Base-by-base conservation (phyloP, 2,888 invertebrate genomes). In the Athalia circularis region DNA sequence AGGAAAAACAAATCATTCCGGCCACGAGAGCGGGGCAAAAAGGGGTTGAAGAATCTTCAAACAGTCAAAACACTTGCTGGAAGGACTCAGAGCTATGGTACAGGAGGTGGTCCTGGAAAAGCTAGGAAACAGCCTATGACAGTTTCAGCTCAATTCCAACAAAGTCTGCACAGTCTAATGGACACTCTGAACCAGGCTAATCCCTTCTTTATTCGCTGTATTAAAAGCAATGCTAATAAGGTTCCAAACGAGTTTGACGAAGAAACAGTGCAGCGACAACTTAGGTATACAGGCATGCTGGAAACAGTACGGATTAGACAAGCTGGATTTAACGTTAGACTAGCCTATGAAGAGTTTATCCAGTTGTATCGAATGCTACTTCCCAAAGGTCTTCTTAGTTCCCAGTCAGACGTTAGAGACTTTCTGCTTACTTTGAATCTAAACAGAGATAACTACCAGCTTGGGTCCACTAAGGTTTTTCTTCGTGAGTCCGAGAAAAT, bases 261-360 rank as follows among this genome's bases (percentile, higher is more conserved):
- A 86, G 96, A 97, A 81, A 96, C 98, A 0, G 98, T 98, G 7
- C 95, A 98, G 86, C 92, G 98, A 74, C 96, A 97, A 89, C 92
- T 99, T 79, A 93, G 98, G 8, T 99, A 99, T 91, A 98, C 98
- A 0, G 99, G 99, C 80, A 99, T 98, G 98, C 88, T 99, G 86
- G 98, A 98, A 89, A 99, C 98, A 0, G 98, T 98, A 11, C 92
- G 98, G 84, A 98, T 99, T 81, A 92, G 98, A 72, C 97, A 98
- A 88, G 98, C 98, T 2, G 98, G 98, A 2, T 99, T 98, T 91
- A 98, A 98, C 90, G 98, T 98, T 80, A 93, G 98, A 54, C 93
- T 98, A 54, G 95, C 96, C 0, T 98, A 98, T 90, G 97, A 98
- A 88, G 98, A 98, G 91, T 99, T 99, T 90, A 96, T 97, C 81